Percentiles rank a stretch among this genome's conserved stretches.
Evolutionary conservation across 1,140 invertebrate genomes (phyloP).

Genomic region (Calosoma granatense): DNA sequence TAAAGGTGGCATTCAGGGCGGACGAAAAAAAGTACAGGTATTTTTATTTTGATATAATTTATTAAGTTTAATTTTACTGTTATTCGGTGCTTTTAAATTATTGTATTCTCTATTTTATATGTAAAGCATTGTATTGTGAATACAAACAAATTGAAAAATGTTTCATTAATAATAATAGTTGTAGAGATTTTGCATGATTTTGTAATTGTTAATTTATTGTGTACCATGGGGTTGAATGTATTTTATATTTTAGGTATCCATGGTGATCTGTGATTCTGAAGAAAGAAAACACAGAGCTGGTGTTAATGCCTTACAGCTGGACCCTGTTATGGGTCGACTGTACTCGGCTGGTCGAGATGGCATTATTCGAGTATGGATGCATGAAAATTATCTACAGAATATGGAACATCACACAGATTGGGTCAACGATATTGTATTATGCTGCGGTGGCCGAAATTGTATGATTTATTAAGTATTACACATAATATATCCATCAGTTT

Average conservation of each 20-base stretch:
- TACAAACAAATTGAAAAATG: no score
- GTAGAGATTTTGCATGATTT: constrained; percentile 10
- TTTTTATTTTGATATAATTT: no score
- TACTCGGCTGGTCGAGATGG: constrained; percentile 98
- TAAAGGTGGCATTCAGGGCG: constrained; percentile 36
- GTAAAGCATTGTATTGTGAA: no score
- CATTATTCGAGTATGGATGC: constrained; percentile 95
- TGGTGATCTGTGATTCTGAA: constrained; percentile 94
- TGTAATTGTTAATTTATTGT: constrained; percentile 14
- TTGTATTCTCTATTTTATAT: no score
- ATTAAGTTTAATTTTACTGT: no score
- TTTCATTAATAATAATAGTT: not conserved
- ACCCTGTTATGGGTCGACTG: constrained; percentile 74
- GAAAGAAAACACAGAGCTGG: constrained; percentile 91
- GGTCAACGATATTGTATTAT: constrained; percentile 98
- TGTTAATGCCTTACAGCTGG: constrained; percentile 91
- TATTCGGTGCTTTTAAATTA: no score
- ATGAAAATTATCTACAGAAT: constrained; percentile 84
- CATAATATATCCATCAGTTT: constrained; percentile 11
- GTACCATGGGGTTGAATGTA: constrained; percentile 42
- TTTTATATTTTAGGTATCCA: no score
- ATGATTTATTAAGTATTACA: no score
- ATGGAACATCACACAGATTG: constrained; percentile 99
- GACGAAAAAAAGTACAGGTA: constrained; percentile 58
- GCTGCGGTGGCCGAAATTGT: constrained; percentile 93